Evolutionary conservation across 1,140 invertebrate genomes (phyloP).

Genomic region (Frieseomelitta varia): DNA sequence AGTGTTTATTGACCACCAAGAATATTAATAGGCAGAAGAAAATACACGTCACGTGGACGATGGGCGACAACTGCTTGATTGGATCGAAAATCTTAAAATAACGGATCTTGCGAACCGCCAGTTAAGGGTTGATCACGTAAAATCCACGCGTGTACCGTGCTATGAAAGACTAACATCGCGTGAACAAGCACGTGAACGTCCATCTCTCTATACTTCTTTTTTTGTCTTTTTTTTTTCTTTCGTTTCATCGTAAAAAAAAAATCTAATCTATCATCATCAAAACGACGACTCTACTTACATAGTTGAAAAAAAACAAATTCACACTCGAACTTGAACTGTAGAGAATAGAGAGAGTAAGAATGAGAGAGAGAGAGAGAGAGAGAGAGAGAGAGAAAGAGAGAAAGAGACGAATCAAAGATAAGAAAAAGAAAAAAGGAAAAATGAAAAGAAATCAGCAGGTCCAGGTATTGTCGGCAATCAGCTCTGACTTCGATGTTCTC

Average conservation of each 20-base stretch:
- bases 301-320: not conserved
- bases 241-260: not conserved
- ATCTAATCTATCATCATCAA: not conserved
- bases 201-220: not conserved
- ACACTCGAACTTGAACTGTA: no score
- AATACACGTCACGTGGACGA: not conserved
- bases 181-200: not conserved
- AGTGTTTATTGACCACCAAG: not conserved
- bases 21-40: not conserved
- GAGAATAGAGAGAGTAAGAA: no score
- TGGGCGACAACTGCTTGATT: not conserved
- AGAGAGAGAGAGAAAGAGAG: no score
- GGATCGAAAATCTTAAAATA: not conserved
- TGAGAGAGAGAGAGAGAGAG: not conserved
- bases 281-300: not conserved
- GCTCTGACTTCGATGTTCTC: slow-evolving; percentile 75
- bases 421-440: not conserved
- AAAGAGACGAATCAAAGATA: not conserved
- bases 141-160: slow-evolving; percentile 50
- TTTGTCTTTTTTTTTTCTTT: slow-evolving; percentile 1
- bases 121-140: not conserved
- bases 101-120: not conserved
- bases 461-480: slow-evolving; percentile 40
- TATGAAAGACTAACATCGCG: slow-evolving; percentile 52
- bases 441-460: slow-evolving; percentile 20